Conservation (phyloP, 1,140 invertebrate genomes). For the Drosophila chauvacae region DNA sequence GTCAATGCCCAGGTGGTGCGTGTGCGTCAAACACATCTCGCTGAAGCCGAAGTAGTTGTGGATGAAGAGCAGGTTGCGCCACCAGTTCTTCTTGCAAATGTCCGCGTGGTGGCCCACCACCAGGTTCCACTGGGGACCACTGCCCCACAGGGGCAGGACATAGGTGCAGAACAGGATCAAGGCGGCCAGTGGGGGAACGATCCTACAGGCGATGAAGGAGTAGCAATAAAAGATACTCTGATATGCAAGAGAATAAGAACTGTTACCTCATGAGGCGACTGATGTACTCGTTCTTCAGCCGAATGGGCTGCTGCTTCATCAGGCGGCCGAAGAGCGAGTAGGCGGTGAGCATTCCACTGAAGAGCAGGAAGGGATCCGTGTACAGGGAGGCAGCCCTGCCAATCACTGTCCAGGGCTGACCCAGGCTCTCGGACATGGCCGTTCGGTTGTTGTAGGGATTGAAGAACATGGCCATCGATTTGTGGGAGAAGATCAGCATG, state of each 20-base stretch:
- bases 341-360: slow-evolving; percentile 88
- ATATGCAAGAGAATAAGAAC: accelerated
- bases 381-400: slow-evolving; percentile 88
- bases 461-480: slow-evolving; percentile 88
- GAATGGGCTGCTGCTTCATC: slow-evolving; percentile 86
- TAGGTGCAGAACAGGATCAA: slow-evolving; percentile 88
- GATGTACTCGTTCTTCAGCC: slow-evolving; percentile 87
- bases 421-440: slow-evolving; percentile 87
- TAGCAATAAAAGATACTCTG: no score
- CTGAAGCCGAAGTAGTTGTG: slow-evolving; percentile 89
- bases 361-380: slow-evolving; percentile 89
- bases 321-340: slow-evolving; percentile 87
- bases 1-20: slow-evolving; percentile 92
- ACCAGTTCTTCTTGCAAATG: slow-evolving; percentile 88
- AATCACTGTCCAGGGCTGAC: slow-evolving; percentile 87
- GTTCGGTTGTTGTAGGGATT: slow-evolving; percentile 88
- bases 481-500: slow-evolving; percentile 87
- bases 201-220: slow-evolving; percentile 74
- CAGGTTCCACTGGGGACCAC: slow-evolving; percentile 88
- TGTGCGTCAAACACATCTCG: slow-evolving; percentile 89
- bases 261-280: slow-evolving; percentile 87
- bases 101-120: slow-evolving; percentile 87
- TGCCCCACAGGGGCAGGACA: slow-evolving; percentile 87
- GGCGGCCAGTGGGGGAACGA: slow-evolving; percentile 87
- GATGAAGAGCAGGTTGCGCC: slow-evolving; percentile 88